Conservation (phyloP, 2,888 invertebrate genomes). For the Dolichomitus sp. region DNA sequence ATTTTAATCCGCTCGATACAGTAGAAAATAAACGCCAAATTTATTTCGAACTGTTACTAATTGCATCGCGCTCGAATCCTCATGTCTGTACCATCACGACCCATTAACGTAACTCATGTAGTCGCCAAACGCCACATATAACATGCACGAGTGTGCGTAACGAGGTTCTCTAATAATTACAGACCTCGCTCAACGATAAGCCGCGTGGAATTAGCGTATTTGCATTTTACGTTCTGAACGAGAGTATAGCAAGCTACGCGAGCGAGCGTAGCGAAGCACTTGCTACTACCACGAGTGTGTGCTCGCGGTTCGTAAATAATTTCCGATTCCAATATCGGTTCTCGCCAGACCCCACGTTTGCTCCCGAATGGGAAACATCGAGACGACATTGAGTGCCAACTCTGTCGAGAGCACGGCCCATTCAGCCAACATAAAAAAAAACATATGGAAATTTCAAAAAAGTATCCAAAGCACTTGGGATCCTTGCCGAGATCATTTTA, state of each 20-base stretch:
- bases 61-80: conserved; percentile 35
- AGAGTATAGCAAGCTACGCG: conserved; percentile 30
- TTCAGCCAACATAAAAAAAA: conserved; percentile 11
- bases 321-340: conserved; percentile 70
- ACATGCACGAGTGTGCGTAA: conserved; percentile 63
- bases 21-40: conserved; percentile 17
- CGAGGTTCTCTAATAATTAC: conserved; percentile 75
- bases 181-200: conserved; percentile 73
- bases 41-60: conserved; percentile 43
- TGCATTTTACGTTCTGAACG: conserved; percentile 71
- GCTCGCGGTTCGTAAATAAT: conserved; percentile 71
- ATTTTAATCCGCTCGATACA: not conserved
- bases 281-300: not conserved
- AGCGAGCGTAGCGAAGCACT: not conserved
- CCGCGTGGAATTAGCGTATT: conserved; percentile 76
- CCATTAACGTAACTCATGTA: conserved; percentile 42
- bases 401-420: conserved; percentile 13
- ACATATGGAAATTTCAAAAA: not conserved
- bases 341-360: conserved; percentile 47
- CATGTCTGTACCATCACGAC: conserved; percentile 33
- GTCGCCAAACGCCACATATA: conserved; percentile 26
- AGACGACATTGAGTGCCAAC: conserved; percentile 29
- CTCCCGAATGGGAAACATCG: conserved; percentile 37
- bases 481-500: not conserved
- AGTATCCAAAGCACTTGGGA: not conserved